phyloP scores from a whole-genome alignment of 2,113 vertebrate genomes.

The Ochotona princeps region DNA sequence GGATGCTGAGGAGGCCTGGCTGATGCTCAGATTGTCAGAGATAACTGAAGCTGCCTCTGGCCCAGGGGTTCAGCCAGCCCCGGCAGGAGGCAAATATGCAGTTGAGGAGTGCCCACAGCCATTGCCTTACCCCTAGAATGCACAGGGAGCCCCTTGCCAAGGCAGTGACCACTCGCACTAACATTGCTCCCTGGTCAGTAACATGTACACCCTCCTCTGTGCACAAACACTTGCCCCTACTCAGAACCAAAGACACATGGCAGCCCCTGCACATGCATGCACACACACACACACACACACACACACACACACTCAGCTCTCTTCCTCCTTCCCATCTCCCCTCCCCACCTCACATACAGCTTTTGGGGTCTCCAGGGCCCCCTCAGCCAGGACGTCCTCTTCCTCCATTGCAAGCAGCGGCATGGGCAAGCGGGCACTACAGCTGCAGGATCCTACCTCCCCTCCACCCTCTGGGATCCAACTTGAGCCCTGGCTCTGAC shows the following conservation, averaged over 20 bases:
- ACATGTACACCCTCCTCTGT: not conserved
- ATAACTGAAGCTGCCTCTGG: not conserved
- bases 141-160: not conserved
- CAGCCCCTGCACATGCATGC: not conserved
- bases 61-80: not conserved
- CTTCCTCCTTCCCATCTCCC: not conserved
- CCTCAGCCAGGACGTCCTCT: not conserved
- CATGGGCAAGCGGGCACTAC: not conserved
- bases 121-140: not conserved
- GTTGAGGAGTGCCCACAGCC: not conserved
- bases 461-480: not conserved
- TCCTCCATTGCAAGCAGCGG: conserved; percentile 49
- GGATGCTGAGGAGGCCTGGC: not conserved
- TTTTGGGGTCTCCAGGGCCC: conserved; percentile 39
- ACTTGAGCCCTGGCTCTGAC: conserved; percentile 2
- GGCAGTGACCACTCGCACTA: not conserved
- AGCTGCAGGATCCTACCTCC: too few species aligned
- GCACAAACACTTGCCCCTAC: not conserved
- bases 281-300: not conserved
- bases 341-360: conserved; percentile 60
- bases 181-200: not conserved
- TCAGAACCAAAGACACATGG: not conserved
- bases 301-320: not conserved
- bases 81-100: fast-evolving
- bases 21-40: not conserved